These are phyloP conservation scores for Natator depressus DNA, from an alignment of 2,113 vertebrate genomes.

Conservation along the genomic window DNA sequence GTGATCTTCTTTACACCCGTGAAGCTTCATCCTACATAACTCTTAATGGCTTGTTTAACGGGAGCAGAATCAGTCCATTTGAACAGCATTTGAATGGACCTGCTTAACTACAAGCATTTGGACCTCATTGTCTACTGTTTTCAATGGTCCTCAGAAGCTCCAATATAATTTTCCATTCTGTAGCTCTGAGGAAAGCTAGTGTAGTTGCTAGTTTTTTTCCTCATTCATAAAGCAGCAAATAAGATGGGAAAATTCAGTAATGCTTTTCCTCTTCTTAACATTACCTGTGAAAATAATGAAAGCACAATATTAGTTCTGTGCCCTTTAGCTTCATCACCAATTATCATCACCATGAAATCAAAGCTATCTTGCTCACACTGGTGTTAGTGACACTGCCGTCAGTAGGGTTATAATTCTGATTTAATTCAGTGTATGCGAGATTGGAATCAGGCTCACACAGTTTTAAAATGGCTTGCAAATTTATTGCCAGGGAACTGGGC, in stretches of 20 bases:
- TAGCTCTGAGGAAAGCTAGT: not conserved
- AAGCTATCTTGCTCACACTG: not conserved
- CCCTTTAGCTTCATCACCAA: not conserved
- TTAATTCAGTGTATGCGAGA: not conserved
- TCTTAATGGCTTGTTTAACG: not conserved
- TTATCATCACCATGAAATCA: not conserved
- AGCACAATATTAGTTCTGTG: not conserved
- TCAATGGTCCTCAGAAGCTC: not conserved
- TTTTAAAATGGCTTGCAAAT: not conserved
- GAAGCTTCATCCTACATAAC: not conserved
- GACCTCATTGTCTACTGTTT: not conserved
- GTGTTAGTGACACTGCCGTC: not conserved
- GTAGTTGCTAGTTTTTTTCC: not conserved
- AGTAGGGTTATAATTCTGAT: not conserved
- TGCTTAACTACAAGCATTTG: not conserved
- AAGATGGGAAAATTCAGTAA: not conserved
- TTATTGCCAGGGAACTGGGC: not conserved
- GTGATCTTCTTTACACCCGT: not conserved
- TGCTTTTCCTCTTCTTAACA: conserved; percentile 10
- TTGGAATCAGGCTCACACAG: not conserved
- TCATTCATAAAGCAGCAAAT: not conserved
- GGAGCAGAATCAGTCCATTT: not conserved
- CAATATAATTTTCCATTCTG: not conserved
- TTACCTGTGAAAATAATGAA: conserved; percentile 41
- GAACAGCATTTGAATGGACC: not conserved